Evolutionary conservation across 1,140 invertebrate genomes (phyloP).

Genomic region (Branchinecta lindahli): DNA sequence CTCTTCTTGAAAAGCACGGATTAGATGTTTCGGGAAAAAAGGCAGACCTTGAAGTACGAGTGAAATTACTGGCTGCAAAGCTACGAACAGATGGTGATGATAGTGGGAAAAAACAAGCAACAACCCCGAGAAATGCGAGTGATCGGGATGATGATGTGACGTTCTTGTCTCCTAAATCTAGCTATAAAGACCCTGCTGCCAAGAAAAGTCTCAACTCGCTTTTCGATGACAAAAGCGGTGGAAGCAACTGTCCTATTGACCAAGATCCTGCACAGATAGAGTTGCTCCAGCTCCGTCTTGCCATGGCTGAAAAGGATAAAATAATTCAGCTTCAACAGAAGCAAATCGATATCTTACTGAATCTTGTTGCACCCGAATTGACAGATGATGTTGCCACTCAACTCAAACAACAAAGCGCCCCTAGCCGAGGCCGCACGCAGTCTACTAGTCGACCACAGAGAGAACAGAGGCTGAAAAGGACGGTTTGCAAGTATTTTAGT

Average conservation of each 20-base stretch:
- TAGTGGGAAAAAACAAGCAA: conserved; percentile 7
- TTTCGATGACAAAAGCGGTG: too few relatives aligned
- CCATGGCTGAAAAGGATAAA: too few relatives aligned
- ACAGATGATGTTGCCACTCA: too few relatives aligned
- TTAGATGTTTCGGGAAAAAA: background rate
- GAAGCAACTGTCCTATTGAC: background rate
- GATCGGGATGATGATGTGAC: too few relatives aligned
- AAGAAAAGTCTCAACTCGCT: background rate
- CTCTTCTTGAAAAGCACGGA: background rate
- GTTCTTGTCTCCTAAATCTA: conserved; percentile 6
- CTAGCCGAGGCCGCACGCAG: background rate
- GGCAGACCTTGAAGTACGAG: conserved; percentile 3
- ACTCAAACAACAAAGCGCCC: too few relatives aligned
- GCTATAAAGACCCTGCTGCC: background rate
- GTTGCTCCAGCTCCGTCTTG: background rate
- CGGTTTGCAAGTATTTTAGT: conserved; percentile 9
- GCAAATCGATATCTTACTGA: too few relatives aligned
- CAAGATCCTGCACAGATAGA: background rate
- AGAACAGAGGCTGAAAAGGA: conserved; percentile 5
- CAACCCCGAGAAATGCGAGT: background rate
- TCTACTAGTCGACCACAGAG: conserved; percentile 1
- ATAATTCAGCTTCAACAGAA: too few relatives aligned
- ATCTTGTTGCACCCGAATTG: too few relatives aligned
- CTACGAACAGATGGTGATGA: conserved; percentile 7
- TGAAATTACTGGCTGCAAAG: conserved; percentile 5